These are phyloP conservation scores for Eumacrocentrus americanus DNA, from an alignment of 2,888 invertebrate species.

Conservation along the genomic window DNA sequence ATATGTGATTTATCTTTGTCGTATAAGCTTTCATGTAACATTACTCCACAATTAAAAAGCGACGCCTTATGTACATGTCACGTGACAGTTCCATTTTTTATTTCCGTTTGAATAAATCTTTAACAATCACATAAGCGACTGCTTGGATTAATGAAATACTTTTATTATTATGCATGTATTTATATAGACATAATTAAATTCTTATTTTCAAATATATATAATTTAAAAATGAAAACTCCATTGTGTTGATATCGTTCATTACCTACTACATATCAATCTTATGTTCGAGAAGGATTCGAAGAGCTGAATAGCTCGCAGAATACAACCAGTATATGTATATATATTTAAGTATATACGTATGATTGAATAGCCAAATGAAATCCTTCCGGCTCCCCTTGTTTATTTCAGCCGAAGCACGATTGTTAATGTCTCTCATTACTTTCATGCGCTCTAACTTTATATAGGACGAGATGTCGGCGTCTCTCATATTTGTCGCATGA, in stretches of 20 bases:
- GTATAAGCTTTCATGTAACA: no score
- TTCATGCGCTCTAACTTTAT: no score
- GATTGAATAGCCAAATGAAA: conserved; percentile 19
- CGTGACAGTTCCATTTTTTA: no score
- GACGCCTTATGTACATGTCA: no score
- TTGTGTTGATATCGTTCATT: no score
- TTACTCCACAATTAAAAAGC: no score
- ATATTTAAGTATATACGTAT: background rate
- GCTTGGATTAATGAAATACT: background rate
- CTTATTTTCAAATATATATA: background rate
- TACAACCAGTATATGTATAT: conserved; percentile 10
- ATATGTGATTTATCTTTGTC: no score
- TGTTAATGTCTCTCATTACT: conserved; percentile 26
- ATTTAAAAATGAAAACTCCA: no score
- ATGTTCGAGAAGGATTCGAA: background rate
- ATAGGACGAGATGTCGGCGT: conserved; percentile 24
- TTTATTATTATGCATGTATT: background rate
- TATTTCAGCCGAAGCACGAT: conserved; percentile 25
- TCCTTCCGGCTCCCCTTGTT: conserved; percentile 15
- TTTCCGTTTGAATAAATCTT: no score
- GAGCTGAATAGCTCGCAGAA: background rate
- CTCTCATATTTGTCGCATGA: conserved; percentile 36
- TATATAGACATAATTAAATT: background rate
- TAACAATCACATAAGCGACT: no score
- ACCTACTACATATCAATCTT: background rate